phyloP scores from a whole-genome alignment of 1,140 invertebrate species.

The Polypedilum pembai region DNA sequence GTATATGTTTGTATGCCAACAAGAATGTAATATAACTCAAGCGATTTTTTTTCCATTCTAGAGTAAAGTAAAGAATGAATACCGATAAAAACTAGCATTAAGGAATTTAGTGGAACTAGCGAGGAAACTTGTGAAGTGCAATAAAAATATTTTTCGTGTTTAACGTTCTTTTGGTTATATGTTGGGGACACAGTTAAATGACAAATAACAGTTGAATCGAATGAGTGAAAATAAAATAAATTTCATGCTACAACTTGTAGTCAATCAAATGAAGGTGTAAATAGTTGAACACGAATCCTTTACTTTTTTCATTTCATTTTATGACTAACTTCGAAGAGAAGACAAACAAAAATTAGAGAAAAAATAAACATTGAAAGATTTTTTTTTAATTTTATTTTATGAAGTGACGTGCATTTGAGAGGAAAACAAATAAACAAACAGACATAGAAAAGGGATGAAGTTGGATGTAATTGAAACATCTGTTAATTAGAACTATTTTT shows the following conservation, averaged over 20 bases:
- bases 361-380: not conserved
- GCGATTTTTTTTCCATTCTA: not conserved
- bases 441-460: not conserved
- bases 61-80: not conserved
- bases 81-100: conserved; percentile 28
- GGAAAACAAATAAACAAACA: not conserved
- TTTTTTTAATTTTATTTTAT: not conserved
- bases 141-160: conserved; percentile 27
- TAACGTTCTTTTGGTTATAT: not conserved
- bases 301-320: no score
- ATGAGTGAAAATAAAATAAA: conserved; percentile 16
- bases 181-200: not conserved
- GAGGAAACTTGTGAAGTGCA: conserved; percentile 21
- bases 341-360: conserved; percentile 14
- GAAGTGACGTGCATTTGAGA: not conserved
- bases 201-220: conserved; percentile 16
- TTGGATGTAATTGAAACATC: conserved; percentile 19
- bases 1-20: no score
- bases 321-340: no score
- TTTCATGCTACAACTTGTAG: not conserved
- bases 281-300: not conserved
- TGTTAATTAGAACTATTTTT: conserved; percentile 21
- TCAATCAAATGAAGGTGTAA: conserved; percentile 6
- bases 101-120: conserved; percentile 20
- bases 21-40: not conserved